A percentile compares a stretch with the other conserved stretches of the same genome.
Evolutionary conservation across 2,113 vertebrate species (phyloP).

Genomic region (Platanista minor): DNA sequence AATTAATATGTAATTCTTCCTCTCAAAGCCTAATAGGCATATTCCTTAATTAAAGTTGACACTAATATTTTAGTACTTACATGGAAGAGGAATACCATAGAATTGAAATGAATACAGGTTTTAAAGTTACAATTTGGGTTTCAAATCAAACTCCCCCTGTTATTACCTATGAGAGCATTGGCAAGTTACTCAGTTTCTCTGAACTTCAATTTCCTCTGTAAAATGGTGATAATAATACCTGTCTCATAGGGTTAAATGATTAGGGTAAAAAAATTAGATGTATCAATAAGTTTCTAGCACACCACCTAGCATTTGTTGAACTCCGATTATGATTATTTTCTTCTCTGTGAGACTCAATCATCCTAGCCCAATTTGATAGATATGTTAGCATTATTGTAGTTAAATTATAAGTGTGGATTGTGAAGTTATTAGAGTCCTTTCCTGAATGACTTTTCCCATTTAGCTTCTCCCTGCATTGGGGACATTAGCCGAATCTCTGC

Average conservation of each 20-base stretch:
- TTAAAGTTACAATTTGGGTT: neutral
- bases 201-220: neutral
- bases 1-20: neutral
- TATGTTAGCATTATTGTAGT: neutral
- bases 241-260: neutral
- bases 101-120: neutral
- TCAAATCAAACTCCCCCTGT: neutral
- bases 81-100: neutral
- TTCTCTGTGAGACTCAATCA: neutral
- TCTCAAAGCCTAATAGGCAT: neutral
- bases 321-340: neutral
- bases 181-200: neutral
- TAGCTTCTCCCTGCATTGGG: neutral
- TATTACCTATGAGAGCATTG: neutral
- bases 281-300: neutral
- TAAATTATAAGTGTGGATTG: neutral
- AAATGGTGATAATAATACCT: neutral
- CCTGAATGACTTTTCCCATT: neutral
- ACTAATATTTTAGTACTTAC: neutral
- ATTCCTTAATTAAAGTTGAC: neutral
- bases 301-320: neutral
- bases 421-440: neutral
- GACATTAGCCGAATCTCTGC: neutral
- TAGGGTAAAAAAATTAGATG: neutral
- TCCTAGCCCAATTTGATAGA: neutral